Percentiles rank a stretch among this genome's conserved stretches.
Conservation (phyloP, 2,888 invertebrate genomes). For the Odontocerum albicorne region DNA sequence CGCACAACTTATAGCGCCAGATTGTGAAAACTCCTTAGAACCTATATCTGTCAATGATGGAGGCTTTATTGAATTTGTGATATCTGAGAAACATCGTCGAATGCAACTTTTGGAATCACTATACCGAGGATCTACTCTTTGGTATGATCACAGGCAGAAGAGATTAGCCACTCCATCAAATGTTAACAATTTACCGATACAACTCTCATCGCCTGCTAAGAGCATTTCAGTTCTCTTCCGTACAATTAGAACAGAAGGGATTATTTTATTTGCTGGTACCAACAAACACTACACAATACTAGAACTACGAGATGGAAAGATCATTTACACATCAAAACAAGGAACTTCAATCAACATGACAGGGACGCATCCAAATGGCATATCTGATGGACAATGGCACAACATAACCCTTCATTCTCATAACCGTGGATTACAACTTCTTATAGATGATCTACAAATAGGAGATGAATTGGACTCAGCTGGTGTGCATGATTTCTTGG, state of each 20-base stretch:
- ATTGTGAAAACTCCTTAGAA: conserved; percentile 77
- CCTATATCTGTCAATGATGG: conserved; percentile 79
- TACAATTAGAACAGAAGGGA: conserved; percentile 75
- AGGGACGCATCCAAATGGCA: conserved; percentile 58
- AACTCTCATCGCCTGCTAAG: conserved; percentile 63
- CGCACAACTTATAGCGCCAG: conserved; percentile 70
- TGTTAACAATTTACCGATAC: conserved; percentile 34
- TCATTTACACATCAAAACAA: conserved; percentile 79
- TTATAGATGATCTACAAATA: conserved; percentile 69
- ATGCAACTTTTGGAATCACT: conserved; percentile 83
- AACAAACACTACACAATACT: conserved; percentile 85
- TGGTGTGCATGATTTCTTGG: conserved; percentile 88
- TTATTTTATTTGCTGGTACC: conserved; percentile 84
- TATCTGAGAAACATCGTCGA: conserved; percentile 82
- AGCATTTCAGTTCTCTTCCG: conserved; percentile 78
- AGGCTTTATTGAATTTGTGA: conserved; percentile 74
- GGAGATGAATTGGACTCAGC: conserved; percentile 86
- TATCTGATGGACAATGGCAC: conserved; percentile 89
- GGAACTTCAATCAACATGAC: conserved; percentile 83
- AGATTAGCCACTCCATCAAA: conserved; percentile 41
- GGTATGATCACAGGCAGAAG: conserved; percentile 57
- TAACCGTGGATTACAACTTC: conserved; percentile 69
- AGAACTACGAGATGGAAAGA: conserved; percentile 73
- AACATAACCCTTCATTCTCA: conserved; percentile 76
- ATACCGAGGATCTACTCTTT: conserved; percentile 72